Conservation (phyloP, 2,113 vertebrate genomes). For the Megaceryle torquata region DNA sequence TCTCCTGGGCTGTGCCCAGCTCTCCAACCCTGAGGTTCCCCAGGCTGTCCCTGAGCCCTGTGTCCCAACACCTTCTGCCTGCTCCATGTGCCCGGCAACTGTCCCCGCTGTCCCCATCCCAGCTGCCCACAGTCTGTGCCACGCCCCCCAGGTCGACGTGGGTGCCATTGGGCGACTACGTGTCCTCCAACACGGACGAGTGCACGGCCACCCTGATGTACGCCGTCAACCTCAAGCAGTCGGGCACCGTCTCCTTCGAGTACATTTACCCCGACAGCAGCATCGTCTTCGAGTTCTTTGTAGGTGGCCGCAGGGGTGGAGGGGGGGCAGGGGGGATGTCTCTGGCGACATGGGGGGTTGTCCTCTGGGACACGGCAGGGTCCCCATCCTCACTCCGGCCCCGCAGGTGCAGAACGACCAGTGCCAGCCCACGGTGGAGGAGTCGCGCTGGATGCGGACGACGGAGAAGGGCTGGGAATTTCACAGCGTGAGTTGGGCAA, state of each 20-base stretch:
- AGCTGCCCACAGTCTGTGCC: background rate
- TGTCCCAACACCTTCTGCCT: background rate
- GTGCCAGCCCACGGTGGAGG: conserved; percentile 87
- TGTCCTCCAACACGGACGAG: conserved; percentile 92
- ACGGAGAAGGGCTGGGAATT: conserved; percentile 85
- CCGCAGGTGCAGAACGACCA: conserved; percentile 93
- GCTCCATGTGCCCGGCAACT: background rate
- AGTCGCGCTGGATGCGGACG: conserved; percentile 85
- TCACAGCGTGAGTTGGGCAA: conserved; percentile 75
- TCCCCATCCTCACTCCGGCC: background rate
- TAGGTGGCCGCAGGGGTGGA: conserved; percentile 60
- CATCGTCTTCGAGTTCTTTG: conserved; percentile 95
- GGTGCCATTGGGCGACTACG: conserved; percentile 85
- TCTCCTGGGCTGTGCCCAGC: background rate
- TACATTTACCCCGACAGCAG: conserved; percentile 91
- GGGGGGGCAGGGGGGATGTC: no score
- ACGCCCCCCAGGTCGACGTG: conserved; percentile 84
- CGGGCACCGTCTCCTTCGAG: conserved; percentile 87
- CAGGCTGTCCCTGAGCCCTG: background rate
- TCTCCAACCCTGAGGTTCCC: background rate
- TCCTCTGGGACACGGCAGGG: background rate
- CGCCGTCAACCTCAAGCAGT: conserved; percentile 88
- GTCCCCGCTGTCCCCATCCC: rapidly evolving
- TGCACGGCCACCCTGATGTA: conserved; percentile 92
- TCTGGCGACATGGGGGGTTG: background rate